phyloP scores from a whole-genome alignment of 1,140 invertebrate species.

The Zophobas atratus region DNA sequence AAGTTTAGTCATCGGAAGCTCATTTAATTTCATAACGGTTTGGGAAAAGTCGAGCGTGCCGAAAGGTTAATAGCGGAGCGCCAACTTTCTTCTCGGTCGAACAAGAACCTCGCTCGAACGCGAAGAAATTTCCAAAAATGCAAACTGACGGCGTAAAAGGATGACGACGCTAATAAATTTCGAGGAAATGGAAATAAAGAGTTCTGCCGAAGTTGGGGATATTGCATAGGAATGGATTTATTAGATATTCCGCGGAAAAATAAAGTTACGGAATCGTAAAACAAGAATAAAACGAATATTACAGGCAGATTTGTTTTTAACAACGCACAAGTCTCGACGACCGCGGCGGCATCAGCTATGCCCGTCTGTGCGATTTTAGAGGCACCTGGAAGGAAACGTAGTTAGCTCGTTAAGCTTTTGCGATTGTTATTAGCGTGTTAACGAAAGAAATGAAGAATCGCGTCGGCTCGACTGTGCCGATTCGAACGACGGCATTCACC shows the following conservation, averaged over 20 bases:
- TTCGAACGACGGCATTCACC: not conserved
- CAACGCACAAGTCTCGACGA: not conserved
- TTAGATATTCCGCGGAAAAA: constrained; percentile 38
- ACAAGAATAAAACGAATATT: constrained; percentile 24
- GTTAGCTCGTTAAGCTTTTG: not conserved
- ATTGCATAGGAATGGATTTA: constrained; percentile 39
- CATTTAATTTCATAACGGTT: constrained; percentile 20
- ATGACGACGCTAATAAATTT: constrained; percentile 35
- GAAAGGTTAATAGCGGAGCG: constrained; percentile 1
- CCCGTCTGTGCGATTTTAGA: not conserved
- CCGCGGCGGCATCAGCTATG: not conserved
- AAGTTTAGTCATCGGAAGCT: constrained; percentile 1
- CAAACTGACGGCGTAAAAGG: constrained; percentile 25
- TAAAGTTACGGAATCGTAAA: constrained; percentile 34
- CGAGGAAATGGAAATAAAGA: constrained; percentile 19
- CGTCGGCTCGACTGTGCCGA: too few species aligned
- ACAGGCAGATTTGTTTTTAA: constrained; percentile 37
- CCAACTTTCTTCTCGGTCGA: constrained; percentile 1
- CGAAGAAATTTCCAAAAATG: constrained; percentile 16
- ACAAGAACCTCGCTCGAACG: not conserved
- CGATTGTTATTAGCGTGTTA: not conserved
- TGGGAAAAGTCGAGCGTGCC: constrained; percentile 14
- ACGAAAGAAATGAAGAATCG: too few species aligned
- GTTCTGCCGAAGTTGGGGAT: constrained; percentile 16
- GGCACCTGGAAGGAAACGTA: constrained; percentile 2